Conservation (phyloP, 2,113 vertebrate genomes). For the Dryoscopus gambensis region DNA sequence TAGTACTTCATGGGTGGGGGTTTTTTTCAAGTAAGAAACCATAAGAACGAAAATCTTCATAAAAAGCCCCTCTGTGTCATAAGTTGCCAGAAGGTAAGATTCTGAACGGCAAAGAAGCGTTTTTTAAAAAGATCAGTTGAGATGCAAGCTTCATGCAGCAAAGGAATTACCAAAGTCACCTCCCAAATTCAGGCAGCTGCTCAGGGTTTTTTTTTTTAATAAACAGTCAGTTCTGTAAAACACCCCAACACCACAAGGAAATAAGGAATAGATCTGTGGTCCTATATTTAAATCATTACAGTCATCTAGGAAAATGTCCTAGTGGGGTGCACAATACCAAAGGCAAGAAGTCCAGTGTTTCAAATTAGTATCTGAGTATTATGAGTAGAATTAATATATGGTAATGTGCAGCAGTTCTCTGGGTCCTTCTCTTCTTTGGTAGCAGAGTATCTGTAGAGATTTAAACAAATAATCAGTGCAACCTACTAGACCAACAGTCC, state of each 20-base stretch:
- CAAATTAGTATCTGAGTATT: neutral
- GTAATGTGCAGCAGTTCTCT: neutral
- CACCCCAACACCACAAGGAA: neutral
- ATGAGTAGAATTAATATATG: neutral
- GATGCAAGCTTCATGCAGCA: neutral
- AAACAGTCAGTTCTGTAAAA: neutral
- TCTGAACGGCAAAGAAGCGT: neutral
- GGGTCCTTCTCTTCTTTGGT: neutral
- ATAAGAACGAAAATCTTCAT: neutral
- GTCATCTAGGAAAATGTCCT: neutral
- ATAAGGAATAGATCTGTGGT: neutral
- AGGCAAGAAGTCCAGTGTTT: neutral
- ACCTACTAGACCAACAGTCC: neutral
- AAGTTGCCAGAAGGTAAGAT: neutral
- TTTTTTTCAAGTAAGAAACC: neutral
- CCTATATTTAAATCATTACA: neutral
- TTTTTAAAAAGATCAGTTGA: neutral
- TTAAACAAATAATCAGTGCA: neutral
- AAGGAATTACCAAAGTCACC: neutral
- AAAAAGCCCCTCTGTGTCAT: neutral
- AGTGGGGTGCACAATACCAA: neutral
- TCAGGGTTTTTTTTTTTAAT: neutral
- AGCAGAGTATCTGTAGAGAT: neutral
- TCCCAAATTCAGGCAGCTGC: neutral
- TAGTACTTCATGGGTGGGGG: fast-evolving